Conservation (phyloP, 2,888 invertebrate species). For the Drosophila tanythrix region DNA sequence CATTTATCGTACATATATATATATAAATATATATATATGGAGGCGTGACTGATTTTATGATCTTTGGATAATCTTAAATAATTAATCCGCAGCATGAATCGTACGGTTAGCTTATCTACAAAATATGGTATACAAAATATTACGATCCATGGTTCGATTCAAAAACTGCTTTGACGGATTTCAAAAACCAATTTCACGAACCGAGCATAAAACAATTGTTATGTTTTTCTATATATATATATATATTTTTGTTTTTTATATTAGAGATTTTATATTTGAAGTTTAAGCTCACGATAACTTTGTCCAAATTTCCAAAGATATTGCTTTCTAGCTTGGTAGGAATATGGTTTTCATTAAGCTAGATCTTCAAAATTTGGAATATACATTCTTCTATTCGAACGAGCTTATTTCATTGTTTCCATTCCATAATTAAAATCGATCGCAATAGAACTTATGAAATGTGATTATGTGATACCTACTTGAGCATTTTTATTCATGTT, state of each 20-base stretch:
- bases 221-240: not conserved
- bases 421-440: too few relatives aligned
- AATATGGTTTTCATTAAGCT: not conserved
- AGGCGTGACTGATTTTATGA: not conserved
- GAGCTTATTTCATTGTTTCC: too few relatives aligned
- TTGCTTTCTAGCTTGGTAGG: not conserved
- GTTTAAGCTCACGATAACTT: not conserved
- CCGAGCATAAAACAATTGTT: not conserved
- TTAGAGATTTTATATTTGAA: not conserved
- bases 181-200: not conserved
- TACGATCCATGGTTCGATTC: not conserved
- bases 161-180: not conserved
- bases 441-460: not conserved
- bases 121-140: not conserved
- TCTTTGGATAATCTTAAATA: not conserved
- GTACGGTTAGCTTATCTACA: not conserved
- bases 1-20: slow-evolving; percentile 25
- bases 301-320: not conserved
- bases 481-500: not conserved
- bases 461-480: not conserved
- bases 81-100: not conserved
- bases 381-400: not conserved
- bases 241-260: too few relatives aligned
- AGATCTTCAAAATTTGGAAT: not conserved
- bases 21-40: not conserved